Evolutionary conservation across 2,113 vertebrate genomes (phyloP).

Genomic region (Tenrec ecaudatus): DNA sequence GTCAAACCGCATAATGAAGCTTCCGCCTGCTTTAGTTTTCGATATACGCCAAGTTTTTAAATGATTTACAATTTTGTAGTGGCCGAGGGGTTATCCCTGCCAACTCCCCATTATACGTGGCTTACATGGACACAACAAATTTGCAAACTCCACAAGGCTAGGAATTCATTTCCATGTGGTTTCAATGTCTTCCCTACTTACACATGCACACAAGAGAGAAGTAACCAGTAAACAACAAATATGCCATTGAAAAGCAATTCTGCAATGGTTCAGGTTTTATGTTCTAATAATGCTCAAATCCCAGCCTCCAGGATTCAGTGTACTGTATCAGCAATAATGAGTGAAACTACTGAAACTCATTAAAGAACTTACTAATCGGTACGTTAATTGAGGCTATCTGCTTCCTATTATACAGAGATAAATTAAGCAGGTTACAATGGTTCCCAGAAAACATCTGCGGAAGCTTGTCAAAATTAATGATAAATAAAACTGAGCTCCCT

Average conservation of each 20-base stretch:
- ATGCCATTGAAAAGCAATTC: slow-evolving; percentile 8
- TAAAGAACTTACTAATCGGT: slow-evolving; percentile 85
- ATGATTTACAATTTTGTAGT: not conserved
- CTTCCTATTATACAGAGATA: slow-evolving; percentile 84
- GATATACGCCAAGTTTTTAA: not conserved
- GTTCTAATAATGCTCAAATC: slow-evolving; percentile 70
- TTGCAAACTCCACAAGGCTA: not conserved
- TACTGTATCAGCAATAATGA: slow-evolving; percentile 80
- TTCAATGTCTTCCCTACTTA: slow-evolving; percentile 15
- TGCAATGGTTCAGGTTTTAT: slow-evolving; percentile 40
- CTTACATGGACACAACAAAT: not conserved
- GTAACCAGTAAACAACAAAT: slow-evolving; percentile 34
- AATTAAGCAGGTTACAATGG: slow-evolving; percentile 84
- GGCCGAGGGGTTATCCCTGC: not conserved
- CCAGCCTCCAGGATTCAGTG: slow-evolving; percentile 54
- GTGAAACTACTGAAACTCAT: slow-evolving; percentile 84
- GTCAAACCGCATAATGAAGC: not conserved
- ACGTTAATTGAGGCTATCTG: slow-evolving; percentile 85
- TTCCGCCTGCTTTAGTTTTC: not conserved
- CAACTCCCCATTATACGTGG: not conserved
- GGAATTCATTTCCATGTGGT: not conserved
- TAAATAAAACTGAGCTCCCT: slow-evolving; percentile 81
- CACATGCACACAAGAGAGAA: not conserved
- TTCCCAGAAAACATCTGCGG: slow-evolving; percentile 86
- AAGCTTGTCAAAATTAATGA: slow-evolving; percentile 85